Evolutionary conservation across 2,113 vertebrate genomes (phyloP).

Genomic region (Hystrix brachyura): DNA sequence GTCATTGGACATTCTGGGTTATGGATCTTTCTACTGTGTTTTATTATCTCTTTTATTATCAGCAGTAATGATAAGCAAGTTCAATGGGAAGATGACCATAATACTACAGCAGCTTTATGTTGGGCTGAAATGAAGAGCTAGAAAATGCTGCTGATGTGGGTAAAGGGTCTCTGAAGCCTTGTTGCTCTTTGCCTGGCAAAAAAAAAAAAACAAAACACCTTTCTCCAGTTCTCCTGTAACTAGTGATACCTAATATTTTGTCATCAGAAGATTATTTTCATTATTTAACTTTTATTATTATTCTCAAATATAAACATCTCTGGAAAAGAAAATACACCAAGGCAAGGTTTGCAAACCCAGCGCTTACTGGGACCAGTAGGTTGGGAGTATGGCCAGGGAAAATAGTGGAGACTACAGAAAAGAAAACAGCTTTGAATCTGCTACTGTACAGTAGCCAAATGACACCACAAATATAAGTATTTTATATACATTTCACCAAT

Average conservation of each 20-base stretch:
- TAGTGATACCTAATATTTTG: not conserved
- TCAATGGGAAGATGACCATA: slow-evolving; percentile 27
- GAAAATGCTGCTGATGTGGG: slow-evolving; percentile 30
- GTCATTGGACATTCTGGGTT: not conserved
- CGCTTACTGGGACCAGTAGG: too few species aligned
- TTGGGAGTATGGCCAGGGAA: not conserved
- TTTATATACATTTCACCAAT: not conserved
- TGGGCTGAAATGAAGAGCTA: not conserved
- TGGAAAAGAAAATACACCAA: not conserved
- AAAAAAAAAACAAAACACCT: not conserved
- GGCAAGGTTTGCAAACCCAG: not conserved
- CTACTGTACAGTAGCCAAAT: not conserved
- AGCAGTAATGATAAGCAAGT: not conserved
- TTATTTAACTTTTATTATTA: not conserved
- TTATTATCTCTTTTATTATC: slow-evolving; percentile 39
- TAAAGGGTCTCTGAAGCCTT: not conserved
- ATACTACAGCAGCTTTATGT: not conserved
- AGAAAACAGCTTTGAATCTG: not conserved
- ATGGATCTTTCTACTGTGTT: slow-evolving; percentile 1
- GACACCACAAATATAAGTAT: not conserved
- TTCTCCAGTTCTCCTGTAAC: not conserved
- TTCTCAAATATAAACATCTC: not conserved
- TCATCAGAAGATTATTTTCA: not conserved
- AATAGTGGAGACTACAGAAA: not conserved
- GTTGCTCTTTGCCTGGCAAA: not conserved